Percentiles rank a stretch among this genome's conserved stretches.
Evolutionary conservation across 1,140 invertebrate genomes (phyloP).

Genomic region (Ditylenchus dipsaci): DNA sequence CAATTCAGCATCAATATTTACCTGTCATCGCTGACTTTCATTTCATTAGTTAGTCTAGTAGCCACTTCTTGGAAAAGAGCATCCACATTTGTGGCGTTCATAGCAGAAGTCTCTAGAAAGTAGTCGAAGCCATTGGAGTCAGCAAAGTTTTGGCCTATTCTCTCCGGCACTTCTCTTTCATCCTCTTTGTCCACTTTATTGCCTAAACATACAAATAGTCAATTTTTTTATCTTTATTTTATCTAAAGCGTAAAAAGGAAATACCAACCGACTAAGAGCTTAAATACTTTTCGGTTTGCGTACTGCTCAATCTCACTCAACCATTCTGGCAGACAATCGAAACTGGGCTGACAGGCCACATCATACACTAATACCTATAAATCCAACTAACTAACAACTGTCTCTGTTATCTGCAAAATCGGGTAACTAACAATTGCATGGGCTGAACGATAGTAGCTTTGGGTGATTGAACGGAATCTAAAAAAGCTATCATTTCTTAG

Average conservation of each 20-base stretch:
- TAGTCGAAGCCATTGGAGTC: conserved; percentile 56
- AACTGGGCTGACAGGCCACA: conserved; percentile 82
- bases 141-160: conserved; percentile 53
- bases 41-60: conserved; percentile 50
- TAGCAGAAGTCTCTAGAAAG: conserved; percentile 55
- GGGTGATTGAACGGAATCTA: conserved; percentile 68
- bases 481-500: conserved; percentile 67
- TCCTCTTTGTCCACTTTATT: conserved; percentile 58
- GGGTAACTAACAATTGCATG: conserved; percentile 65
- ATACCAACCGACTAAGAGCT: conserved; percentile 54
- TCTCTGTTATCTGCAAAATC: conserved; percentile 1
- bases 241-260: neutral
- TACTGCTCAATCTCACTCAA: conserved; percentile 75
- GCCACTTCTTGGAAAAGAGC: conserved; percentile 56
- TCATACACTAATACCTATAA: conserved; percentile 85
- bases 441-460: conserved; percentile 65
- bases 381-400: no score
- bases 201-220: conserved; percentile 36
- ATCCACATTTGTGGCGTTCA: conserved; percentile 57
- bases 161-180: conserved; percentile 54
- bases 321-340: conserved; percentile 83
- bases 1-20: conserved; percentile 16
- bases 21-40: conserved; percentile 54
- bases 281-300: conserved; percentile 54
- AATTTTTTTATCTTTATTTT: neutral